A percentile compares a stretch with the other conserved stretches of the same genome.
phyloP scores from a whole-genome alignment of 1,140 invertebrate species.

The Stegodyphus dumicola region DNA sequence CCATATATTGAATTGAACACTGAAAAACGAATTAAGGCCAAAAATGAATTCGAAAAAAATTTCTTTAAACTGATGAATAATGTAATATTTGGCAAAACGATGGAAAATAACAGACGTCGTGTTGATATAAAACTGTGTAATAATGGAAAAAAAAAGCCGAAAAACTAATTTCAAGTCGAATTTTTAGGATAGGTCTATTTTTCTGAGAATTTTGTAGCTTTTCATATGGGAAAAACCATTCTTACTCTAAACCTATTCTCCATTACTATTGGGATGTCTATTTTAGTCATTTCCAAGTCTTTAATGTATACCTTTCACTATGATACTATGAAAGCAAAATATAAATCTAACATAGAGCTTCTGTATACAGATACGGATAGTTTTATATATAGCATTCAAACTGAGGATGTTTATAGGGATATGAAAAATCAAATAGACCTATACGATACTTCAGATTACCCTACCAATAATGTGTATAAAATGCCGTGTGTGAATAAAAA shows the following conservation, averaged over 20 bases:
- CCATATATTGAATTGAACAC: constrained; percentile 18
- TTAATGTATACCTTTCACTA: constrained; percentile 32
- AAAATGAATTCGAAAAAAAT: constrained; percentile 19
- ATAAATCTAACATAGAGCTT: neutral
- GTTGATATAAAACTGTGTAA: constrained; percentile 5
- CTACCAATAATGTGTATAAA: constrained; percentile 10
- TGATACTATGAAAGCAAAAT: neutral
- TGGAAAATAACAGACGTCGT: neutral
- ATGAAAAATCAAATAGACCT: neutral
- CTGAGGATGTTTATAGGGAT: neutral
- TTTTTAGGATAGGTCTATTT: constrained; percentile 1
- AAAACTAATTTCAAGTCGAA: neutral
- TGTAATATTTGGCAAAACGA: constrained; percentile 23
- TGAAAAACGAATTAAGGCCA: neutral
- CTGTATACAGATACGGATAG: constrained; percentile 2
- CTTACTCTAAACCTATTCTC: neutral
- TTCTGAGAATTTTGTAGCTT: neutral
- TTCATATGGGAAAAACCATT: constrained; percentile 42
- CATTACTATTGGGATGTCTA: constrained; percentile 7
- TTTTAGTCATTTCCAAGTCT: constrained; percentile 16
- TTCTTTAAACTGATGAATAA: constrained; percentile 20
- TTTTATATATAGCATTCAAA: constrained; percentile 1
- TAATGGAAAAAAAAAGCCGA: neutral
- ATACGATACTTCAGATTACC: constrained; percentile 30
- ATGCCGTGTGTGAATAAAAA: constrained; percentile 11